Base-by-base conservation (phyloP, 2,797 vertebrate species). In the Gallinago solitaria region DNA sequence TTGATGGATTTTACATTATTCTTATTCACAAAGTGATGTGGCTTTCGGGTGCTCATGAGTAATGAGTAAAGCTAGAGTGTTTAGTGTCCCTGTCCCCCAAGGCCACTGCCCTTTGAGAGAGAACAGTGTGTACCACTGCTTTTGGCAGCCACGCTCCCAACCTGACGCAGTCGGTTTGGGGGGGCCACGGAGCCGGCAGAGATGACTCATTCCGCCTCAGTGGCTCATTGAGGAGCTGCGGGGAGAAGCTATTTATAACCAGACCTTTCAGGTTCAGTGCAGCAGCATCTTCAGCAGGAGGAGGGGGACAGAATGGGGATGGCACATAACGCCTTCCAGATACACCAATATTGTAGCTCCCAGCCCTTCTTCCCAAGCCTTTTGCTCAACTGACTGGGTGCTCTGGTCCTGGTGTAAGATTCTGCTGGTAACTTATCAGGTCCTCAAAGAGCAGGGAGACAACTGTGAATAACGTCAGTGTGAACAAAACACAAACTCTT, bases 201-300 rank as follows among this genome's bases (percentile, higher is more conserved):
- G 95, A 95, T 97, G 96, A 97, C 93, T 97, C 97, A 96, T 96
- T 97, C 96, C 89, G 63, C 96, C 88, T 96, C 96, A 96, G 85
- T 94, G 96, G 91, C 95, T 97, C 92, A 64, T 83, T 91, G 85
- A 95, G 96, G 94, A 97, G 96, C 96, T 97, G 96, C 96, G 93
- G 96, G 95, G 95, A 96, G 65, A 96, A 96, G 79, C 88, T 97
- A 97, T 97, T 97, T 97, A 95, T 97, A 97, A 96, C 77, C 76
- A 96, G 94, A 93, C 93, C 96, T 97, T 97, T 97, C 96, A 97
- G 96, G 96, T 97, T 97, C 94, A 92, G 87, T 79, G 91, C 95
- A 96, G 87, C 89, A 91, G 89, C 95, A 96, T 96, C 94, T 93
- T 96, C 95, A 85, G 82, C 83, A 39, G 73, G 39, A 70, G 74